Evolutionary conservation across 1,140 invertebrate species (phyloP).

Genomic region (Cryptotermes secundus): DNA sequence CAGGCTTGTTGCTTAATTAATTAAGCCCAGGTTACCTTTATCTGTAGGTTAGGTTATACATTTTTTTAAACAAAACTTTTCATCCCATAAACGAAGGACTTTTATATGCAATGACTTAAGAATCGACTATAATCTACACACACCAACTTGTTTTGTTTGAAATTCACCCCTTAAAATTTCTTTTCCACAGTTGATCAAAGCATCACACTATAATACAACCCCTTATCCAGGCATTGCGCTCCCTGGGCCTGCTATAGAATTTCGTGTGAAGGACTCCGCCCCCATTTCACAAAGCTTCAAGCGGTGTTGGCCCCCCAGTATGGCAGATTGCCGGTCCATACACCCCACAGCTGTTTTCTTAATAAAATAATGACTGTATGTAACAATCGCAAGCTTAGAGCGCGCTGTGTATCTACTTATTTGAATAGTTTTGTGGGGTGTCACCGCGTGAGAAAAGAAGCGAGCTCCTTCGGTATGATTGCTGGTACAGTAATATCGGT

Average conservation of each 20-base stretch:
- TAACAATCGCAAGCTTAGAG: not conserved
- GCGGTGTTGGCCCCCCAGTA: not conserved
- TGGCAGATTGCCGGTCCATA: not conserved
- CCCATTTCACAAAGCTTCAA: not conserved
- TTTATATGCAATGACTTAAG: too few species aligned
- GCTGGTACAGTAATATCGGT: not conserved
- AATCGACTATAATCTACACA: too few species aligned
- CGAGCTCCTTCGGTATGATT: not conserved
- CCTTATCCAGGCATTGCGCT: too few species aligned
- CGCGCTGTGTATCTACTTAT: not conserved
- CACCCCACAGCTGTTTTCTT: constrained; percentile 16
- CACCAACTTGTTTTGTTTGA: too few species aligned
- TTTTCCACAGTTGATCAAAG: not conserved
- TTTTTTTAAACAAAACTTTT: too few species aligned
- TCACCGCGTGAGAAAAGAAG: not conserved
- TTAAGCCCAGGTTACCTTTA: too few species aligned
- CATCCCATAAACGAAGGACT: too few species aligned
- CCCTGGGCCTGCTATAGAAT: not conserved
- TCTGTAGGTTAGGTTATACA: too few species aligned
- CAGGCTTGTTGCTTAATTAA: too few species aligned
- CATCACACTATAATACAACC: too few species aligned
- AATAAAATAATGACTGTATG: not conserved
- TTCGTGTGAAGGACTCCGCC: not conserved
- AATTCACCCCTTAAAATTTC: too few species aligned
- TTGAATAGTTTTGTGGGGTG: not conserved